Evolutionary conservation across 2,113 vertebrate genomes (phyloP).

Genomic region (Eonycteris spelaea): DNA sequence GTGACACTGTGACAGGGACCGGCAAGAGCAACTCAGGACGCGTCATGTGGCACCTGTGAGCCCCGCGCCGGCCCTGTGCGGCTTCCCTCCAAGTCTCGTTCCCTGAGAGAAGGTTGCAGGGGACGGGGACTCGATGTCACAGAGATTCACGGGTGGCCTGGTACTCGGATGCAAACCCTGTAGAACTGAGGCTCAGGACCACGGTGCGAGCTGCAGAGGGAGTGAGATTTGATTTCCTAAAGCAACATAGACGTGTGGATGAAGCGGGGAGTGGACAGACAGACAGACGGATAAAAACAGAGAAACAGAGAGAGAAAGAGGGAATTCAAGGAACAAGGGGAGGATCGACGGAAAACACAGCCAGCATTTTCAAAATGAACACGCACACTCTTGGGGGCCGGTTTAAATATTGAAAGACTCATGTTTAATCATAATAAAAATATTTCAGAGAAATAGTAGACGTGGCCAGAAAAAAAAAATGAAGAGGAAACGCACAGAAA

Average conservation of each 20-base stretch:
- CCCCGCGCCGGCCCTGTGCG: rapidly evolving
- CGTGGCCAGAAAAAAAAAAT: too few relatives aligned
- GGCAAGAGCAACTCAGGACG: background rate
- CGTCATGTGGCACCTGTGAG: rapidly evolving
- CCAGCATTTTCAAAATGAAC: background rate
- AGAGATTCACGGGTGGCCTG: rapidly evolving
- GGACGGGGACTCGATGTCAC: rapidly evolving
- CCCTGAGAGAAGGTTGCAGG: background rate
- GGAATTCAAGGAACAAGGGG: too few relatives aligned
- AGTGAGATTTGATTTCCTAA: too few relatives aligned
- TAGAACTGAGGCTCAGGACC: rapidly evolving
- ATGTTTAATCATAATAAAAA: background rate
- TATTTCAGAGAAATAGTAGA: background rate
- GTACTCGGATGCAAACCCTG: rapidly evolving
- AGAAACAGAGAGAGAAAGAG: too few relatives aligned
- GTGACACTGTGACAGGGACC: rapidly evolving
- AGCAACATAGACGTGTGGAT: rapidly evolving
- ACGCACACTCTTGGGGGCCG: too few relatives aligned
- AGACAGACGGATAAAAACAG: background rate
- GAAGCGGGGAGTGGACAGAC: background rate
- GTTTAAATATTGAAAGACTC: background rate
- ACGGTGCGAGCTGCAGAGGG: rapidly evolving
- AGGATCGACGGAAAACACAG: background rate
- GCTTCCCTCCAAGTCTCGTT: too few relatives aligned
- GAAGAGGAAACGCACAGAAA: rapidly evolving